Conservation (phyloP, 1,140 invertebrate species). For the Drosophila tsacasi region DNA sequence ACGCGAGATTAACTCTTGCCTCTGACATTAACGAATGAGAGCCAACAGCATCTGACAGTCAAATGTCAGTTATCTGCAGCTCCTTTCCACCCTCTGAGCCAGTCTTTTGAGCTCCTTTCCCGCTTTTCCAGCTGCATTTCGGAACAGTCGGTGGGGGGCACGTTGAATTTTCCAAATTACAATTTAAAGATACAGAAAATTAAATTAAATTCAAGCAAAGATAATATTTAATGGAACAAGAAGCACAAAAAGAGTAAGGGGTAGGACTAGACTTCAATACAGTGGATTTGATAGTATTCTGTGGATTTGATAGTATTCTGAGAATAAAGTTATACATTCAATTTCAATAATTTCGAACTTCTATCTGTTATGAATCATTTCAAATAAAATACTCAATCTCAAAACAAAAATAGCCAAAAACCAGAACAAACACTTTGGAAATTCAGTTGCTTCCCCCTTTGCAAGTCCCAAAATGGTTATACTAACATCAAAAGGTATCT, state of each 20-base stretch:
- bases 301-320: too few species aligned
- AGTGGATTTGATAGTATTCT: too few species aligned
- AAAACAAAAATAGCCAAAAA: background rate
- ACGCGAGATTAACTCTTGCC: conserved; percentile 81
- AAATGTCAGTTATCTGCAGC: conserved; percentile 81
- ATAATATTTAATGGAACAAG: too few species aligned
- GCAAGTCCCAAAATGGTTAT: background rate
- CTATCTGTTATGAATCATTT: background rate
- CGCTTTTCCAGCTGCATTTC: background rate
- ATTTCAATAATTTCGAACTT: too few species aligned
- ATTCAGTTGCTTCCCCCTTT: background rate
- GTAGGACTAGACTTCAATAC: background rate
- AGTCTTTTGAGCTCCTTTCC: conserved; percentile 6
- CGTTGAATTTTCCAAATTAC: background rate
- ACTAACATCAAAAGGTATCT: conserved; percentile 36
- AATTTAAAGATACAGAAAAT: background rate
- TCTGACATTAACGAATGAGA: conserved; percentile 83
- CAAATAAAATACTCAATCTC: background rate
- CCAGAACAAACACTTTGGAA: background rate
- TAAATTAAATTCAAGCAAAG: background rate
- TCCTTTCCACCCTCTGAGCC: conserved; percentile 18
- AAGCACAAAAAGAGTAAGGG: background rate
- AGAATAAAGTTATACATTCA: too few species aligned
- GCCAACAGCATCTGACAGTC: conserved; percentile 82
- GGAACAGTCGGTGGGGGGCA: background rate